phyloP scores from a whole-genome alignment of 1,140 invertebrate species.

The Pseudachorutes palmiensis region DNA sequence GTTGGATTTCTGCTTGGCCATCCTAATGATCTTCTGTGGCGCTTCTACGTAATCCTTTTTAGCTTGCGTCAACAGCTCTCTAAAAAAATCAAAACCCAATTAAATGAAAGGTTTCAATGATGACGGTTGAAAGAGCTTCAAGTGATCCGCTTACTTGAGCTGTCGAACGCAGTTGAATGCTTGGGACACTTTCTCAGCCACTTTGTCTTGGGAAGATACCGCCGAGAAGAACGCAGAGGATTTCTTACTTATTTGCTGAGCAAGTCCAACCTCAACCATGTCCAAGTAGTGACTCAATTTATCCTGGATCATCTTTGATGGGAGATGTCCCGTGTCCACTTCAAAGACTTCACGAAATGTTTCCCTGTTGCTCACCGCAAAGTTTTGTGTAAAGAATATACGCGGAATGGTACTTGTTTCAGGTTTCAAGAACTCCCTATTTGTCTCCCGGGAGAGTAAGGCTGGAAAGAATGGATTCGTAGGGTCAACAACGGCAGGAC shows the following conservation, averaged over 20 bases:
- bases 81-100: conserved; percentile 37
- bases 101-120: conserved; percentile 33
- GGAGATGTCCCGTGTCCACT: conserved; percentile 38
- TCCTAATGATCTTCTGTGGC: conserved; percentile 64
- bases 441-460: conserved; percentile 41
- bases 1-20: conserved; percentile 47
- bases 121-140: conserved; percentile 3
- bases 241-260: conserved; percentile 88
- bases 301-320: conserved; percentile 45
- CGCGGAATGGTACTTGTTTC: conserved; percentile 65
- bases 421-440: conserved; percentile 42
- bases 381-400: conserved; percentile 74
- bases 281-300: conserved; percentile 85
- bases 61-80: conserved; percentile 53
- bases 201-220: conserved; percentile 86
- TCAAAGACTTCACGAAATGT: conserved; percentile 85
- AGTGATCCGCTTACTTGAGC: conserved; percentile 52
- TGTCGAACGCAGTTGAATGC: conserved; percentile 27
- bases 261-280: conserved; percentile 90
- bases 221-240: conserved; percentile 94
- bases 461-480: conserved; percentile 31
- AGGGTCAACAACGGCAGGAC: conserved; percentile 17
- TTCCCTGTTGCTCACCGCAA: conserved; percentile 69
- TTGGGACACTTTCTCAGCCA: conserved; percentile 34
- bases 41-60: conserved; percentile 69